Evolutionary conservation across 2,888 invertebrate species (phyloP), one percentile per base, ranked within the genome.

Genomic region (Diaperis boleti): DNA sequence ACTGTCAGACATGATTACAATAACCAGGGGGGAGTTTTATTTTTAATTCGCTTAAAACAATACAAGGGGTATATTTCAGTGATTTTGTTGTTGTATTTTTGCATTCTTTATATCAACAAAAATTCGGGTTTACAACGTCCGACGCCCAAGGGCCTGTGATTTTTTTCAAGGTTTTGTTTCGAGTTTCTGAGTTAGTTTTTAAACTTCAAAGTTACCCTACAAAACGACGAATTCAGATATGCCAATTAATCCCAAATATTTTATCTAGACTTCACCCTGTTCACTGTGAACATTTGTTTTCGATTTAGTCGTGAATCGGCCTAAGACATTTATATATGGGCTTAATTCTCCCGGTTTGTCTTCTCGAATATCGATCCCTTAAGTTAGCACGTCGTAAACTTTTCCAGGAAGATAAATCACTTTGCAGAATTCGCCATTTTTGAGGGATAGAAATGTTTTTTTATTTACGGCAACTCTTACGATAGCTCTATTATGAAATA

Each of bases 361-460:
- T 47, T 33, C 54, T 8, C 22, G 2, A 15, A 8, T 42, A 55
- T 55, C 42, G 55, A 55, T 55, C 42, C 17, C 11, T 37, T 37
- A 20, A 55, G 42, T 55, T 55, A 52, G 52, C 42, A 55, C 55
- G 55, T 42, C 42, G 42, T 45, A 45, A 45, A 44, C 45, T 44
- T 56, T 42, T 55, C 35, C 56, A 14, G 15, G 44, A 56, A 56
- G 56, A 56, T 45, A 45, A 45, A 56, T 56, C 45, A 39, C 37
- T 42, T 42, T 10, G 41, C 11, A 17, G 41, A 52, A 52, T 37
- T 11, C 55, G 42, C 42, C 29, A 55, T 41, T 55, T 55, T 55
- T 42, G 18, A 55, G 31, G 41, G 42, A 11, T 41, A 17, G 42
- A 55, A 33, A 31, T 42, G 55, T 55, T 41, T 55, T 49, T 33